These are phyloP conservation scores for Halotydeus destructor DNA, from an alignment of 1,140 invertebrate genomes.

Conservation along the genomic window DNA sequence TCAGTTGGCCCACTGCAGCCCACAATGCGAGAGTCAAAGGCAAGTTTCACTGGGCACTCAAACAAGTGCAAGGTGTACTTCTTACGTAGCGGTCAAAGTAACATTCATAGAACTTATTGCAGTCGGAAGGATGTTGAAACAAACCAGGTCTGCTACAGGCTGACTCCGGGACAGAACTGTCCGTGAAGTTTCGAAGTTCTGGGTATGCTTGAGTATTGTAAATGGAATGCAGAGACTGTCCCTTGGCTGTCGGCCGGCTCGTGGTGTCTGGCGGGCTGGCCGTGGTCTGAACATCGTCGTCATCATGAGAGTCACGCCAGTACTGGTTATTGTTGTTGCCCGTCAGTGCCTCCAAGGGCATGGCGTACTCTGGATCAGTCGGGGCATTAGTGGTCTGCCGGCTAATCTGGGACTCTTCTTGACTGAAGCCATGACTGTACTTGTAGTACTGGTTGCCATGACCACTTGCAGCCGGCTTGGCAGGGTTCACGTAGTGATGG, in stretches of 20 bases:
- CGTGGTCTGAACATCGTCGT: not conserved
- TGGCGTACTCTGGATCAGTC: too few relatives aligned
- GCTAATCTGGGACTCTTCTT: too few relatives aligned
- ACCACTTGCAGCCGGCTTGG: not conserved
- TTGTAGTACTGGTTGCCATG: not conserved
- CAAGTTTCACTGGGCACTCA: constrained; percentile 51
- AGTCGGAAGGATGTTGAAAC: constrained; percentile 55
- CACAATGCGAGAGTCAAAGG: constrained; percentile 45
- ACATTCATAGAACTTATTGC: constrained; percentile 65
- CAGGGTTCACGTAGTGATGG: not conserved
- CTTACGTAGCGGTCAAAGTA: constrained; percentile 58
- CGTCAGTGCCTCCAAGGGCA: too few relatives aligned
- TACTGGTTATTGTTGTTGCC: too few relatives aligned
- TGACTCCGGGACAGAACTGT: constrained; percentile 13
- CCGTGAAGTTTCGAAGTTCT: constrained; percentile 1
- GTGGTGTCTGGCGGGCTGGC: too few relatives aligned
- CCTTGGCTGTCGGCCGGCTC: not conserved
- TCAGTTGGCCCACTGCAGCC: constrained; percentile 32
- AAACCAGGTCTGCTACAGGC: constrained; percentile 53
- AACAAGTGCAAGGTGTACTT: constrained; percentile 53
- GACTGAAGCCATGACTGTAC: too few relatives aligned
- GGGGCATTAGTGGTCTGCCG: too few relatives aligned
- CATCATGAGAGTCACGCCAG: not conserved
- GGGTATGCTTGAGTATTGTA: not conserved
- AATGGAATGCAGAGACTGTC: not conserved